Conservation (phyloP, 2,888 invertebrate species). For the Sclerodermus sp. region DNA sequence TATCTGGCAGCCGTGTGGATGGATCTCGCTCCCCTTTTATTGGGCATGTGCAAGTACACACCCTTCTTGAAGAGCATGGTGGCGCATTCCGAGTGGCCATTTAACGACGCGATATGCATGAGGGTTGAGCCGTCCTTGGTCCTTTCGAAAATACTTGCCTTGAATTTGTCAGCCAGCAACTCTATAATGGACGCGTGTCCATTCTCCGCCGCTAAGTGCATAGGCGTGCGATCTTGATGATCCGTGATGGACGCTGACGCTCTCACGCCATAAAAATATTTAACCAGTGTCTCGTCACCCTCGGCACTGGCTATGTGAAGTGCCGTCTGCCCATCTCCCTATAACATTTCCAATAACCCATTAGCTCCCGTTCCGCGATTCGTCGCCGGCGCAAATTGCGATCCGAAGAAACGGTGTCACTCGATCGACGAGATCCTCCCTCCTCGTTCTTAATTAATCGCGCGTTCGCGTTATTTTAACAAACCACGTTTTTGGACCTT, state of each 20-base stretch:
- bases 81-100: slow-evolving; percentile 97
- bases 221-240: slow-evolving; percentile 95
- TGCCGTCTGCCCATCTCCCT: slow-evolving; percentile 90
- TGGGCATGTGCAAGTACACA: slow-evolving; percentile 98
- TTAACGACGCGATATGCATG: slow-evolving; percentile 97
- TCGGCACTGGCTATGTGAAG: slow-evolving; percentile 94
- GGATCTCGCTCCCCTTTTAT: slow-evolving; percentile 95
- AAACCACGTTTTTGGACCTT: too few relatives aligned
- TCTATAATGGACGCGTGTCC: slow-evolving; percentile 96
- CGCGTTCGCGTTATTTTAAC: too few relatives aligned
- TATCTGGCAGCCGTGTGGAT: slow-evolving; percentile 97
- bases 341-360: slow-evolving; percentile 6
- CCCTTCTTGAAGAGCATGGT: slow-evolving; percentile 98
- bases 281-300: slow-evolving; percentile 92
- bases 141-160: slow-evolving; percentile 92
- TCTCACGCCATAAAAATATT: slow-evolving; percentile 92
- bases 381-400: too few relatives aligned
- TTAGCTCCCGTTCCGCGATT: too few relatives aligned
- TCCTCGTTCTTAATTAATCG: too few relatives aligned
- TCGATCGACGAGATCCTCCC: too few relatives aligned
- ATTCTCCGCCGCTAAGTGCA: slow-evolving; percentile 96
- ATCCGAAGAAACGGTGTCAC: too few relatives aligned
- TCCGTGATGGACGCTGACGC: slow-evolving; percentile 94
- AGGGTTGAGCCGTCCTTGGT: slow-evolving; percentile 98
- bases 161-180: slow-evolving; percentile 94